Percentiles rank a stretch among this genome's conserved stretches.
These are phyloP conservation scores for Lepidocyrtoides sp. DNA, from an alignment of 2,888 invertebrate species.

Conservation along the genomic window DNA sequence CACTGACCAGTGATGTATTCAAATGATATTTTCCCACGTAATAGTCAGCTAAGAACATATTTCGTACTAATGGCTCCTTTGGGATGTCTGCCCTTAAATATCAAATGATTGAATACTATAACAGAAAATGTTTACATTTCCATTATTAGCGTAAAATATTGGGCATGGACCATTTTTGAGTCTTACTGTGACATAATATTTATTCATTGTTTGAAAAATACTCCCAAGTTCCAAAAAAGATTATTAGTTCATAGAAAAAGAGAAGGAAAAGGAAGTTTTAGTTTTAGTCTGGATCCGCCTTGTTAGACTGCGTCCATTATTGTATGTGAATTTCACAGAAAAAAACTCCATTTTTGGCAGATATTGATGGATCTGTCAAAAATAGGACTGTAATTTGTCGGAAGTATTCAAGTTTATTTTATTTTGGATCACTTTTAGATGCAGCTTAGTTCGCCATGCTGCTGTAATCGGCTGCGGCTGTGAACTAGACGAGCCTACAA, in stretches of 20 bases:
- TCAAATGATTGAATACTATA: background rate
- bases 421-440: background rate
- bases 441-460: background rate
- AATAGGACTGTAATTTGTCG: slow-evolving; percentile 25
- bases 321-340: background rate
- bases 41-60: background rate
- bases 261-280: slow-evolving; percentile 54
- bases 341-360: slow-evolving; percentile 67
- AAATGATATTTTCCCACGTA: slow-evolving; percentile 54
- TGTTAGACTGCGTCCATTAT: background rate
- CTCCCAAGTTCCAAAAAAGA: background rate
- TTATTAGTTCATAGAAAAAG: background rate
- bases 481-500: background rate
- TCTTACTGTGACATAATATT: background rate
- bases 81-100: background rate
- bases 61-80: slow-evolving; percentile 4
- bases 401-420: background rate
- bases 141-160: background rate
- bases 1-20: background rate
- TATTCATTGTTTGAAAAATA: slow-evolving; percentile 16
- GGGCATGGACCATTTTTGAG: background rate
- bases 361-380: slow-evolving; percentile 81
- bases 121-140: background rate
- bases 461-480: background rate
- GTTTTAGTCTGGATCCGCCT: slow-evolving; percentile 50